Percentiles rank a stretch among this genome's conserved stretches.
Evolutionary conservation across 2,888 invertebrate species (phyloP).

Genomic region (Tetranychus truncatus): DNA sequence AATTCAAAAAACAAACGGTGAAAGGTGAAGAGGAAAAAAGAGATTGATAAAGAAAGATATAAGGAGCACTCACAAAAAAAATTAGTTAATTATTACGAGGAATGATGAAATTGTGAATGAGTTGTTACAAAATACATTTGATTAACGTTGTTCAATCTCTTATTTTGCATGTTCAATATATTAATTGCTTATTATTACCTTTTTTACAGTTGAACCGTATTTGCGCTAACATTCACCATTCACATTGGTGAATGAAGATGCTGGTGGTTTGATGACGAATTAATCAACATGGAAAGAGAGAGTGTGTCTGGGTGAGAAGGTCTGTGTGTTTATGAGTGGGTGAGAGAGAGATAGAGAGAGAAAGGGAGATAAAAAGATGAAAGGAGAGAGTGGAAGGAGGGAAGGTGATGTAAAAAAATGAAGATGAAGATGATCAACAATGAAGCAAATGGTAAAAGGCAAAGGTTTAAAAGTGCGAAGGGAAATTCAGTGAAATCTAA

Average conservation of each 20-base stretch:
- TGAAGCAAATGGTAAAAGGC: not conserved
- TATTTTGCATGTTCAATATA: not conserved
- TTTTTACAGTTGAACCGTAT: not conserved
- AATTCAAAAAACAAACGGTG: not conserved
- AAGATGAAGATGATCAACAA: not conserved
- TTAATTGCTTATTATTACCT: not conserved
- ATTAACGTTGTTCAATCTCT: not conserved
- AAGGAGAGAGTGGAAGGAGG: conserved; percentile 8
- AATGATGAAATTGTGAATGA: not conserved
- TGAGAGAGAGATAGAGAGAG: not conserved
- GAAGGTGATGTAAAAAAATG: not conserved
- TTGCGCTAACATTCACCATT: not conserved
- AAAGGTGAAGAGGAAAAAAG: not conserved
- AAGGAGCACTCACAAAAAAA: not conserved
- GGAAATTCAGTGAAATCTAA: not conserved
- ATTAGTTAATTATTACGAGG: not conserved
- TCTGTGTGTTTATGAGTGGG: not conserved
- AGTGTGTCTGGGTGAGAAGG: not conserved
- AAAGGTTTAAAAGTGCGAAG: not conserved
- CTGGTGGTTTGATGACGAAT: not conserved
- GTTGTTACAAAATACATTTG: not conserved
- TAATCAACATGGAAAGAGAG: not conserved
- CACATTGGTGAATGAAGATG: not conserved
- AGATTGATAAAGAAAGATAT: not conserved
- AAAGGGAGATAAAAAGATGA: not conserved